Evolutionary conservation across 1,140 invertebrate species (phyloP).

Genomic region (Euwallacea similis): DNA sequence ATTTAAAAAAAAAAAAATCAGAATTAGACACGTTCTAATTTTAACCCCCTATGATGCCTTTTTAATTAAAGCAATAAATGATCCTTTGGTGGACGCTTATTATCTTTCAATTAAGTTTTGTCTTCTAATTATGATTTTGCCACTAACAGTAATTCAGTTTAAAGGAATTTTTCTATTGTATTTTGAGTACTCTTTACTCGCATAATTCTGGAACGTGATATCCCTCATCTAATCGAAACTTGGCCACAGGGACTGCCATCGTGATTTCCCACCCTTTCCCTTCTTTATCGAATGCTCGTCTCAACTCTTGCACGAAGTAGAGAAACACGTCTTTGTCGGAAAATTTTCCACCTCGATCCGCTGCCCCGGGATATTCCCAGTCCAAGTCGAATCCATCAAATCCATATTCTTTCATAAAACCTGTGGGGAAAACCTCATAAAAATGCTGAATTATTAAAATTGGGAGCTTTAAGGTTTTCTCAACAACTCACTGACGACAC

Average conservation of each 20-base stretch:
- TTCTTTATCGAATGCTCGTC: slow-evolving; percentile 73
- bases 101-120: background rate
- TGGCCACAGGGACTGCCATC: slow-evolving; percentile 83
- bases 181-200: slow-evolving; percentile 63
- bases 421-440: slow-evolving; percentile 49
- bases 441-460: no score
- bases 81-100: no score
- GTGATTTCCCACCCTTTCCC: slow-evolving; percentile 83
- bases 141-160: background rate
- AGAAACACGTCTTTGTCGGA: slow-evolving; percentile 82
- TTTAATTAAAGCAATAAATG: no score
- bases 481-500: slow-evolving; percentile 67
- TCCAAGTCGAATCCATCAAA: slow-evolving; percentile 85
- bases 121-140: background rate
- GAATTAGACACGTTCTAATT: background rate
- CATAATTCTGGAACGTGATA: slow-evolving; percentile 87
- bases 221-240: slow-evolving; percentile 81
- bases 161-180: background rate
- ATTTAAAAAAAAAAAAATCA: background rate
- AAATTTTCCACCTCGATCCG: slow-evolving; percentile 80
- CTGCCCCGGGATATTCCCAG: slow-evolving; percentile 85
- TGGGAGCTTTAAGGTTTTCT: background rate
- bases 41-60: no score
- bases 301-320: slow-evolving; percentile 80
- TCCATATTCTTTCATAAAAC: slow-evolving; percentile 73